A percentile compares a stretch with the other conserved stretches of the same genome.
Evolutionary conservation across 2,113 vertebrate genomes (phyloP).

Genomic region (Orthonyx spaldingii): DNA sequence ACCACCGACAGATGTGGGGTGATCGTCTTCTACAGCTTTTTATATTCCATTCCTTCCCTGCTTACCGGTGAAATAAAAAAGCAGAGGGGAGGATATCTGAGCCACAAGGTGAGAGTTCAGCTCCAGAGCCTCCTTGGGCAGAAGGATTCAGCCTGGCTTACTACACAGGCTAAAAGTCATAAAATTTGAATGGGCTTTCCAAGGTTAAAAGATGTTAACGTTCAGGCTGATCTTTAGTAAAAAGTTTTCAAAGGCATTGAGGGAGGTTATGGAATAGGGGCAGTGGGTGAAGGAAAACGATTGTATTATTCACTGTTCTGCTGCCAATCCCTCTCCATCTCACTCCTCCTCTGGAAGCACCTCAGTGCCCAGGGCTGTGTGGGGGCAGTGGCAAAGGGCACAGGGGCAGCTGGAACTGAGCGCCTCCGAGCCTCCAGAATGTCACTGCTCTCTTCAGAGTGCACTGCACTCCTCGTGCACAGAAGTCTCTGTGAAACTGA

Average conservation of each 20-base stretch:
- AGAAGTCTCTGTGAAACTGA: background rate
- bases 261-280: background rate
- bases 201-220: background rate
- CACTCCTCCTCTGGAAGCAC: background rate
- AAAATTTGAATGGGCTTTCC: slow-evolving; percentile 7
- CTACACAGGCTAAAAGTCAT: background rate
- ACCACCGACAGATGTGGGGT: background rate
- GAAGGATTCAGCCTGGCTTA: background rate
- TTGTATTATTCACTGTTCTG: background rate
- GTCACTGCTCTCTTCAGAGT: background rate
- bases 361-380: background rate
- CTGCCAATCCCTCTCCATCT: background rate
- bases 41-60: background rate
- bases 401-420: background rate
- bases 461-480: background rate
- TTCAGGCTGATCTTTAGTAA: background rate
- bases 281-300: background rate
- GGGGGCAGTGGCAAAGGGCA: background rate
- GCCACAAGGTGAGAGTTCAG: background rate
- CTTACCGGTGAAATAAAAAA: background rate
- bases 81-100: background rate
- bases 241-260: background rate
- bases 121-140: background rate
- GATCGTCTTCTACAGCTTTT: background rate
- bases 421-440: background rate